Conservation (phyloP, 2,888 invertebrate species). For the Drosophila pseudotakahashii region DNA sequence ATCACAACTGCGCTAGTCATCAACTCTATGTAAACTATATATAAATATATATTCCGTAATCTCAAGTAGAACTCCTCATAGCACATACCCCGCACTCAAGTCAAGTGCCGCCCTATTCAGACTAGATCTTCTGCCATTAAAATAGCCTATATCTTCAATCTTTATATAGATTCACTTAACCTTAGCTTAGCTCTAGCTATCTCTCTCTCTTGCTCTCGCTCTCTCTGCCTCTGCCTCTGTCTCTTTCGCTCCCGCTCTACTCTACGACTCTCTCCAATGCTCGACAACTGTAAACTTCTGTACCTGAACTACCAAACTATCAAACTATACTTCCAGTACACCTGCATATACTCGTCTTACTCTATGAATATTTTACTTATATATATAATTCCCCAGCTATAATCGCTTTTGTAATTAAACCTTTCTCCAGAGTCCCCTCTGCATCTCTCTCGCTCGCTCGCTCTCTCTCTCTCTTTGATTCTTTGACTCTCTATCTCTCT, state of each 20-base stretch:
- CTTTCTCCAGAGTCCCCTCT: slow-evolving; percentile 38
- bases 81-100: slow-evolving; percentile 26
- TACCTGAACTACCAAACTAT: slow-evolving; percentile 20
- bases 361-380: slow-evolving; percentile 16
- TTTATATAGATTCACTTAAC: slow-evolving; percentile 22
- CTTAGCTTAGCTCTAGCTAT: slow-evolving; percentile 29
- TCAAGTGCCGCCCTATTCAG: slow-evolving; percentile 31
- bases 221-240: slow-evolving; percentile 7
- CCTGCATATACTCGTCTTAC: slow-evolving; percentile 31
- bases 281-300: slow-evolving; percentile 36
- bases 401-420: slow-evolving; percentile 37
- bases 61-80: slow-evolving; percentile 33
- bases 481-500: slow-evolving; percentile 21
- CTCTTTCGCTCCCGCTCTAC: slow-evolving; percentile 21
- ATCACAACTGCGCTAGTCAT: slow-evolving; percentile 69
- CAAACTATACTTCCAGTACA: slow-evolving; percentile 29
- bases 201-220: slow-evolving; percentile 20
- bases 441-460: slow-evolving; percentile 24
- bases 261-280: slow-evolving; percentile 24
- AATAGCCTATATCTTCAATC: slow-evolving; percentile 22
- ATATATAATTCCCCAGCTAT: slow-evolving; percentile 20
- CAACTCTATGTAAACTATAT: slow-evolving; percentile 35
- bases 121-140: slow-evolving; percentile 34
- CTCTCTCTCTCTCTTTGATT: slow-evolving; percentile 15
- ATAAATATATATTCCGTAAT: slow-evolving; percentile 26